phyloP scores from a whole-genome alignment of 2,797 vertebrate genomes.

The Falco berigora region DNA sequence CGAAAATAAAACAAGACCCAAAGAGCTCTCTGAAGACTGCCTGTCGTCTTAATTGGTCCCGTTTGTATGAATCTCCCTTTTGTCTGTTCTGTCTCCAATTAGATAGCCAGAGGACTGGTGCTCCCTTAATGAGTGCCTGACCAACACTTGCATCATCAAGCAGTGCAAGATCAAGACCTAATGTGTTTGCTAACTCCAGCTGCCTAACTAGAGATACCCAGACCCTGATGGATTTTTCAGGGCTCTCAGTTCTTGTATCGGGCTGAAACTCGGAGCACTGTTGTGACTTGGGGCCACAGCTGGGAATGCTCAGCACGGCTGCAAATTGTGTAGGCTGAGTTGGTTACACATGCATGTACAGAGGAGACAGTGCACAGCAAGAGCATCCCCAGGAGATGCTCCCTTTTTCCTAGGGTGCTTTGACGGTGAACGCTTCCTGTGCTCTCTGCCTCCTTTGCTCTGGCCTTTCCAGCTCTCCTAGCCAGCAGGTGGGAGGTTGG shows the following conservation, averaged over 20 bases:
- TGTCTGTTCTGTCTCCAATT: not conserved
- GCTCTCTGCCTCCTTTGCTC: not conserved
- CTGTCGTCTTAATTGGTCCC: not conserved
- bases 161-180: not conserved
- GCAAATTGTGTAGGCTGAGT: not conserved
- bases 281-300: not conserved
- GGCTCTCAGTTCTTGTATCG: not conserved
- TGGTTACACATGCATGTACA: not conserved
- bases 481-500: not conserved
- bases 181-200: not conserved
- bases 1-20: not conserved
- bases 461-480: not conserved
- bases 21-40: not conserved
- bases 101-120: not conserved
- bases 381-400: not conserved
- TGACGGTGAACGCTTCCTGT: accelerated
- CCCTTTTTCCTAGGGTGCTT: not conserved
- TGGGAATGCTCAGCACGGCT: not conserved
- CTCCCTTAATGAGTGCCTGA: not conserved
- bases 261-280: accelerated
- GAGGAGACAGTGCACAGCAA: not conserved
- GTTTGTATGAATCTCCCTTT: not conserved
- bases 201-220: not conserved
- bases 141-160: not conserved
- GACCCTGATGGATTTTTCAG: not conserved